A percentile compares a stretch with the other conserved stretches of the same genome.
These are phyloP conservation scores for Hemiscyllium ocellatum DNA, from an alignment of 2,113 vertebrate genomes.

Conservation along the genomic window DNA sequence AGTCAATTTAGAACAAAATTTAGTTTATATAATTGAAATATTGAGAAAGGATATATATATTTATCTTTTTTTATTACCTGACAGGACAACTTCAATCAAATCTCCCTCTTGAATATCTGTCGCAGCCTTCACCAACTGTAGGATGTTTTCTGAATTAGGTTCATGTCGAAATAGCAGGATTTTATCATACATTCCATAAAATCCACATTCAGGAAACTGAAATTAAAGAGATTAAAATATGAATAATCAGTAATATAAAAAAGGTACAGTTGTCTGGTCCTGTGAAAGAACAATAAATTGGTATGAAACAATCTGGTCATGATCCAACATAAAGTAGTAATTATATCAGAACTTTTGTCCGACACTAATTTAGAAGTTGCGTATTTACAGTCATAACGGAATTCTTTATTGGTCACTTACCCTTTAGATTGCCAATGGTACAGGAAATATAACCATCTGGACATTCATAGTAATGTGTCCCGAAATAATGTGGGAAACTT, in stretches of 20 bases:
- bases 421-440: not conserved
- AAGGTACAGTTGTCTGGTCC: no score
- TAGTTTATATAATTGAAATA: not conserved
- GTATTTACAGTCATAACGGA: not conserved
- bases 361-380: not conserved
- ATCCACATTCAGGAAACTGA: slow-evolving; percentile 83
- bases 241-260: not conserved
- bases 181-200: slow-evolving; percentile 84
- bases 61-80: slow-evolving; percentile 57
- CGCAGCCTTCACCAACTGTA: slow-evolving; percentile 77
- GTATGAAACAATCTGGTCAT: not conserved
- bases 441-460: not conserved
- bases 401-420: not conserved
- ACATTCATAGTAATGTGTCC: not conserved
- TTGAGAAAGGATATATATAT: slow-evolving; percentile 36
- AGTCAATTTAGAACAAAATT: not conserved
- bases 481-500: not conserved
- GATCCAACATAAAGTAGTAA: not conserved
- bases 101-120: slow-evolving; percentile 78
- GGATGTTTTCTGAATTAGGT: slow-evolving; percentile 73
- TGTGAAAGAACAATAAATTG: slow-evolving; percentile 5
- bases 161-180: slow-evolving; percentile 86
- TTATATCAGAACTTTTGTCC: not conserved
- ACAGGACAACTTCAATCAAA: slow-evolving; percentile 79
- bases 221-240: slow-evolving; percentile 34